Evolutionary conservation across 2,797 vertebrate genomes (phyloP), one percentile per base, ranked within the genome.

Genomic region (Ibycter americanus): DNA sequence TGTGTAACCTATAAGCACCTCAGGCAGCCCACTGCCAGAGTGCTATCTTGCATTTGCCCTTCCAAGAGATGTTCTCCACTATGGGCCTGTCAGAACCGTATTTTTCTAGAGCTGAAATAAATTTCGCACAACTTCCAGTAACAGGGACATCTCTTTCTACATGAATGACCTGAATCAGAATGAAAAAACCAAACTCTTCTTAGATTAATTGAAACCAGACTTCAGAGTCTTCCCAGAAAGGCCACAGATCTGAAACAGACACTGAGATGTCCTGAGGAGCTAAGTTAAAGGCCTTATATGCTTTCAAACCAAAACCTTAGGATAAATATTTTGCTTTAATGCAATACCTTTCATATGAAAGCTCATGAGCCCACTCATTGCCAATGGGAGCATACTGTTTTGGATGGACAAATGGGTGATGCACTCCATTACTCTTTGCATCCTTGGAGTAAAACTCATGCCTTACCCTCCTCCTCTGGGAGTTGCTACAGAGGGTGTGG

Each of bases 381-480:
- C 42, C 66, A 68, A 2, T 4, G 32, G 72, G 49, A 85, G 6
- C 51, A 32, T 15, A 11, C 7, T n/a, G 13, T 11, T 90, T 44
- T 49, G 42, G 44, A 66, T n/a, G 27, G 25, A 14, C 21, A 58
- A 52, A 27, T 29, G 44, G 19, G 19, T 36, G 54, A 72, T 15
- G 18, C 25, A n/a, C 32, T 32, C 29, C 22, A 31, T 42, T 34
- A 73, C 38, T 22, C 47, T 55, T 31, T 51, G 27, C 56, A 74
- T 36, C 31, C 51, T 52, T 3, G 6, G n/a, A 63, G 22, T 63
- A 27, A 36, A 92, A 54, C 20, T 63, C 17, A 6, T 5, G 38
- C 25, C 7, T 17, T 34, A 25, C 5, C 4, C 19, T 76, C 9
- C 11, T 81, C 27, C n/a, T 23, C 46, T 56, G 2, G 0, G 25